These are phyloP conservation scores for Apodemia hepburni DNA, from an alignment of 2,888 invertebrate species.

Conservation along the genomic window DNA sequence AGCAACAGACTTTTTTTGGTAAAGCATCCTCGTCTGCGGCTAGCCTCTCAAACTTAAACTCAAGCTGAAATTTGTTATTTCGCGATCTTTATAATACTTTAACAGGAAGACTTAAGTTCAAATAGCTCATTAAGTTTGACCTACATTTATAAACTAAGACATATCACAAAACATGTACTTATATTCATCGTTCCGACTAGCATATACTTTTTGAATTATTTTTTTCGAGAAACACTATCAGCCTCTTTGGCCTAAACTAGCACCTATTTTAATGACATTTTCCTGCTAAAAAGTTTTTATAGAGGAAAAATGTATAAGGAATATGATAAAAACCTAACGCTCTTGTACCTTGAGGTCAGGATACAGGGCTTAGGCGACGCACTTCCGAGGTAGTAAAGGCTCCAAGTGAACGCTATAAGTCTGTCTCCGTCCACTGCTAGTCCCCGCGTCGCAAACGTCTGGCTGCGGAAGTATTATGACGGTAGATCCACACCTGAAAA, in stretches of 20 bases:
- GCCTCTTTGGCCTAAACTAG: constrained; percentile 15
- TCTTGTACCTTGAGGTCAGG: not conserved
- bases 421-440: constrained; percentile 81
- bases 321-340: not conserved
- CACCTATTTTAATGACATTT: constrained; percentile 7
- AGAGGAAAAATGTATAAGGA: not conserved
- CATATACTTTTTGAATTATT: not conserved
- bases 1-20: too few relatives aligned
- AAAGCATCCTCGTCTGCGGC: too few relatives aligned
- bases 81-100: too few relatives aligned
- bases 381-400: constrained; percentile 31
- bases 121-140: constrained; percentile 4
- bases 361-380: constrained; percentile 17
- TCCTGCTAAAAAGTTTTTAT: constrained; percentile 3
- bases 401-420: constrained; percentile 67
- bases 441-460: constrained; percentile 80
- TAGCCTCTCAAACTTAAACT: too few relatives aligned
- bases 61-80: too few relatives aligned
- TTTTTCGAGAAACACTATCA: constrained; percentile 4
- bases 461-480: constrained; percentile 70
- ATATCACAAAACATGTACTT: constrained; percentile 5
- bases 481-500: constrained; percentile 71
- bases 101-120: not conserved
- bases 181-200: constrained; percentile 9
- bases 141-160: not conserved